Conservation (phyloP, 2,113 vertebrate genomes). For the Andinoacara biseriatus region DNA sequence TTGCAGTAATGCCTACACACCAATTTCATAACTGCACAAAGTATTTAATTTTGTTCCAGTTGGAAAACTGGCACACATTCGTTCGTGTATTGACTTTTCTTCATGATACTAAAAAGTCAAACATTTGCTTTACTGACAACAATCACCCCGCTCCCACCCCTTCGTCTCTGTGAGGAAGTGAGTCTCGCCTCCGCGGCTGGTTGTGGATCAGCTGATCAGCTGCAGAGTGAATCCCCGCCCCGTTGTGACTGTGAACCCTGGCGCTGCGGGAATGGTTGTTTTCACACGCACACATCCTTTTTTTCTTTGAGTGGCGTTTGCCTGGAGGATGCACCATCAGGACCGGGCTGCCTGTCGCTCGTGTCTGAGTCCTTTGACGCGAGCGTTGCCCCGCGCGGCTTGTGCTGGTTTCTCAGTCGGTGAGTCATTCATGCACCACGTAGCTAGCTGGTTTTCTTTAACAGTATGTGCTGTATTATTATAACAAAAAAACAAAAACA, state of each 20-base stretch:
- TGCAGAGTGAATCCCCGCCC: conserved; percentile 45
- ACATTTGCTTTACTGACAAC: background rate
- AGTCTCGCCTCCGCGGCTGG: background rate
- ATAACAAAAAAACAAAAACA: background rate
- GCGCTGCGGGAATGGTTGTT: background rate
- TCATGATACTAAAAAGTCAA: conserved; percentile 7
- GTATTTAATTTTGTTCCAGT: background rate
- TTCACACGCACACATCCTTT: background rate
- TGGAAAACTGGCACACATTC: rapidly evolving
- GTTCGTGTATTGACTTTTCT: background rate
- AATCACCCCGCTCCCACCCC: background rate
- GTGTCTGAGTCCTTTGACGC: background rate
- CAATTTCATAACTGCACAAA: background rate
- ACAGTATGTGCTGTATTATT: background rate
- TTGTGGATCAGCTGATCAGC: conserved; percentile 75
- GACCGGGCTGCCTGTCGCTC: background rate
- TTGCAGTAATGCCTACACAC: rapidly evolving
- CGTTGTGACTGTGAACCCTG: background rate
- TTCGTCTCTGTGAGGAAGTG: conserved; percentile 50
- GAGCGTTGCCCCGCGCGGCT: background rate
- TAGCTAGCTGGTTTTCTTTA: conserved; percentile 7
- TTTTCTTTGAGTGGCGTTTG: background rate
- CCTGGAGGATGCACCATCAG: background rate
- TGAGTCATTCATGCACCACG: conserved; percentile 76
- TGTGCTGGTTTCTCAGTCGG: conserved; percentile 59